Evolutionary conservation across 2,797 vertebrate species (phyloP).

Genomic region (Hapalemur alaotrensis): DNA sequence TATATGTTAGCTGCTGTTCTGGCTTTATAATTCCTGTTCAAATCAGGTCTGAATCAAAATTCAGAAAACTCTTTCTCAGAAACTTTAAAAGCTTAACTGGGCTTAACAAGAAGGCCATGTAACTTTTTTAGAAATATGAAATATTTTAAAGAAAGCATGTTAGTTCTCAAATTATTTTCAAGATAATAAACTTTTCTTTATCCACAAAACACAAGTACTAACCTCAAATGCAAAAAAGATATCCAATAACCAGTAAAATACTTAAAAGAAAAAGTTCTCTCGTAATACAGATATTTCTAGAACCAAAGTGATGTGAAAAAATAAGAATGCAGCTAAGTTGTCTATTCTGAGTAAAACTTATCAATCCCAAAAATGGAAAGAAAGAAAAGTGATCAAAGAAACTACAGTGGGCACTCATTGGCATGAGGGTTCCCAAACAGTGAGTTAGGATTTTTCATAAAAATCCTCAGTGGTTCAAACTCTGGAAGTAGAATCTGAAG

Average conservation of each 20-base stretch:
- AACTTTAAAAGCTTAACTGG: background rate
- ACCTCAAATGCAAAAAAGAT: background rate
- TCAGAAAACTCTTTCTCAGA: background rate
- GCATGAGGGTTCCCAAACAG: background rate
- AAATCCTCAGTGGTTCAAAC: background rate
- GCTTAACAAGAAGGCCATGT: background rate
- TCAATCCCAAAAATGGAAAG: background rate
- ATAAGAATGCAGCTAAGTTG: background rate
- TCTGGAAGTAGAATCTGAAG: background rate
- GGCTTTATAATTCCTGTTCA: slow-evolving; percentile 65
- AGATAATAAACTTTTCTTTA: slow-evolving; percentile 14
- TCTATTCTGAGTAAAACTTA: background rate
- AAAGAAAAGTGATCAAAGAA: background rate
- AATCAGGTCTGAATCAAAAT: slow-evolving; percentile 55
- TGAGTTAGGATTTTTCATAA: background rate
- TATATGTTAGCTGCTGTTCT: background rate
- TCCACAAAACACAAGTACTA: background rate
- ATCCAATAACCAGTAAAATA: background rate
- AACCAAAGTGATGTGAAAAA: background rate
- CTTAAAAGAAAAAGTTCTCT: slow-evolving; percentile 8
- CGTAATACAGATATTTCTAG: background rate
- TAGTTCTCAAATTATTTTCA: slow-evolving; percentile 28
- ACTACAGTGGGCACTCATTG: background rate
- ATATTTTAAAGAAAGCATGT: slow-evolving; percentile 21
- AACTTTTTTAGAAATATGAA: slow-evolving; percentile 6